Percentiles rank a stretch among this genome's conserved stretches.
Evolutionary conservation across 2,888 invertebrate species (phyloP).

Genomic region (Selenia dentaria): DNA sequence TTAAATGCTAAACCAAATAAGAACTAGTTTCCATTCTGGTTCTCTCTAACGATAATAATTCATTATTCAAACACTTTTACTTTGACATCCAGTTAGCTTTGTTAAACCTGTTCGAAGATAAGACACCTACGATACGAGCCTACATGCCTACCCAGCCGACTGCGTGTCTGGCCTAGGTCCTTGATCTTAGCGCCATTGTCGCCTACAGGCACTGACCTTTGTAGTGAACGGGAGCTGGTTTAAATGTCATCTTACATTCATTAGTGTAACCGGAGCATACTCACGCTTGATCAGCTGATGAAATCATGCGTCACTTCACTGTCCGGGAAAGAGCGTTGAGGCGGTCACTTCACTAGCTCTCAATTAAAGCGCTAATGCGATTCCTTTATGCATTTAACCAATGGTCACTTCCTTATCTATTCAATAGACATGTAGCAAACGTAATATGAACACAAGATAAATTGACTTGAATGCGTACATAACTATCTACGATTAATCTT

Average conservation of each 20-base stretch:
- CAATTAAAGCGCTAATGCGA: conserved; percentile 20
- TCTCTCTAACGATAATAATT: background rate
- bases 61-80: conserved; percentile 9
- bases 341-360: conserved; percentile 17
- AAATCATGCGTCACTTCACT: conserved; percentile 9
- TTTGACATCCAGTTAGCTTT: conserved; percentile 6
- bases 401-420: conserved; percentile 35
- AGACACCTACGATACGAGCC: conserved; percentile 14
- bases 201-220: conserved; percentile 52
- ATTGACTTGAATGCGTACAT: conserved; percentile 17
- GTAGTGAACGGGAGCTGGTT: conserved; percentile 45
- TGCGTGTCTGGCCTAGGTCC: conserved; percentile 38
- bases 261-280: conserved; percentile 39
- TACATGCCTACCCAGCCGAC: conserved; percentile 12
- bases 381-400: conserved; percentile 19
- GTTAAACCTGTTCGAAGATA: conserved; percentile 22
- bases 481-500: conserved; percentile 32
- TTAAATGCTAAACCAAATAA: background rate
- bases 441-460: conserved; percentile 20
- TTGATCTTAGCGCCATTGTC: conserved; percentile 55
- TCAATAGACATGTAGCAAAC: conserved; percentile 26
- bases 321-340: conserved; percentile 20
- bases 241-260: conserved; percentile 55
- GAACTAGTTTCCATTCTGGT: background rate
- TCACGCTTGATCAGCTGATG: background rate